Base-by-base conservation (phyloP, 2,797 vertebrate species). In the Hipposideros larvatus region DNA sequence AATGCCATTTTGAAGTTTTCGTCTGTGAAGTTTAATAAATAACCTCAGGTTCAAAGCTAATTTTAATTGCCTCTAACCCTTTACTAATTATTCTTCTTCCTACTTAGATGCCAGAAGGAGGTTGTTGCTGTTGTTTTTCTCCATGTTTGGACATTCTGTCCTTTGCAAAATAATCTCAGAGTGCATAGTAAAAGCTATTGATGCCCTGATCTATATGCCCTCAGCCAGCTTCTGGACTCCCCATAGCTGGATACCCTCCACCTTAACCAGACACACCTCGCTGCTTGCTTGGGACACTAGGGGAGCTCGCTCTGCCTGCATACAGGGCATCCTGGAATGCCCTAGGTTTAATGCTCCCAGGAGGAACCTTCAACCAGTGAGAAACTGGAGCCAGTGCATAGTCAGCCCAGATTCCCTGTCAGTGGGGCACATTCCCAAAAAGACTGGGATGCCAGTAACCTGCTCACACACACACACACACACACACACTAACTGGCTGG, bases 1-100 rank as follows among this genome's bases (percentile, higher is more conserved):
- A 68, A 92, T 78, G n/a, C 46, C 55, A 28, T 41, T 65, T 80
- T 73, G 43, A 88, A 92, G 24, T 19, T 94, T 75, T 31, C 15
- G 19, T 82, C 22, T 80, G 63, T 41, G 84, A 95, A 90, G 37
- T 78, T 82, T 48, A 74, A 91, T 46, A 66, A 84, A 71, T 51
- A 79, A 70, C 78, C 46, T 94, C 46, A 48, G 7, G 43, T 88
- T 84, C 1, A 19, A 87, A 94, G 48, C 28, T 89, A 55, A 87
- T 66, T 96, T 94, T 78, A 87, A 75, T 71, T 73, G 8, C 15
- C 7, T 93, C 73, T 65, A 86, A 48, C n/a, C 5, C 16, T 85
- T 68, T 65, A 79, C 34, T 66, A 93, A 78, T 65, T 9, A 19
- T 31, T 68, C 55, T 77, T 65, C 48, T 66, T 91, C 88, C 28